phyloP scores from a whole-genome alignment of 2,797 vertebrate genomes.

The Pseudochirops corinnae region DNA sequence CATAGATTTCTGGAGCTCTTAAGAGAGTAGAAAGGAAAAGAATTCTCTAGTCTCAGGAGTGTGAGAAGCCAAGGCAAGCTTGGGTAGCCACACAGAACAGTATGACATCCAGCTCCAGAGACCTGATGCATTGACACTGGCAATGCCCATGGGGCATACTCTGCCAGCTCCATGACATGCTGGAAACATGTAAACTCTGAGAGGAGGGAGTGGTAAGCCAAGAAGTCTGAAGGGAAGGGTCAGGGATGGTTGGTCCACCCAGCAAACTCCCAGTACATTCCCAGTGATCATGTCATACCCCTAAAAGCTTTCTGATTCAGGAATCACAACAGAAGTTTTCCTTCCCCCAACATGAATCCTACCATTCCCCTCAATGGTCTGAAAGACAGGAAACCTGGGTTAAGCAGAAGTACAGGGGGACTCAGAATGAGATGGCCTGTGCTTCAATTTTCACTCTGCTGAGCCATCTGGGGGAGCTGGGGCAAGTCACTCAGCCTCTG shows the following conservation, averaged over 20 bases:
- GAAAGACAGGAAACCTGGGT: conserved; percentile 5
- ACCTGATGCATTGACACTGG: background rate
- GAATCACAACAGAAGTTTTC: background rate
- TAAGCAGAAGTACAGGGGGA: background rate
- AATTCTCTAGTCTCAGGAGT: background rate
- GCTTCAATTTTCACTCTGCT: background rate
- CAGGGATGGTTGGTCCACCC: background rate
- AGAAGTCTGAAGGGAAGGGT: background rate
- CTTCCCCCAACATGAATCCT: background rate
- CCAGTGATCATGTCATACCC: background rate
- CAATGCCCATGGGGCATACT: background rate
- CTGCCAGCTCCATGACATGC: background rate
- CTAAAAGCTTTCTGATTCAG: background rate
- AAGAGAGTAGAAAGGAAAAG: background rate
- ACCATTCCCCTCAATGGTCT: background rate
- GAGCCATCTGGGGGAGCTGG: background rate
- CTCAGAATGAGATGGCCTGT: background rate
- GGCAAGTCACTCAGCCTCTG: background rate
- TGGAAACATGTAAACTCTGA: background rate
- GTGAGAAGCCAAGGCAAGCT: background rate
- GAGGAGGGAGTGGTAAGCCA: conserved; percentile 8
- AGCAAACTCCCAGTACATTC: background rate
- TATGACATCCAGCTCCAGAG: background rate
- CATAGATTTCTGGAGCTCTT: background rate
- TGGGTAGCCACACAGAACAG: background rate